phyloP scores from a whole-genome alignment of 2,888 invertebrate species.

The Tetanocera ferruginea region DNA sequence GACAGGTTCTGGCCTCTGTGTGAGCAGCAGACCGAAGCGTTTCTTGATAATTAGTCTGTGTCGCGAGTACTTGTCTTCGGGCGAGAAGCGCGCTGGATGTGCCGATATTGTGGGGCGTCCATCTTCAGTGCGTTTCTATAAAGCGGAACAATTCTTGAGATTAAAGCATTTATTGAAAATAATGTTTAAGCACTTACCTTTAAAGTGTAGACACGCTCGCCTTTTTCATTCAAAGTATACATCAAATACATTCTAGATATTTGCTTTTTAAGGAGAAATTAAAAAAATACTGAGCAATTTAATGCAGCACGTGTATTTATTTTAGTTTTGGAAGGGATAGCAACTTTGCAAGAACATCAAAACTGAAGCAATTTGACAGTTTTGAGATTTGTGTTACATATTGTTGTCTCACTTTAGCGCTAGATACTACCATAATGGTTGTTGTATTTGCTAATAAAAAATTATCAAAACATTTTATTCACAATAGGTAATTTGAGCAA shows the following conservation, averaged over 20 bases:
- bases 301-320: not conserved
- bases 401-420: too few relatives aligned
- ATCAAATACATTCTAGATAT: conserved; percentile 78
- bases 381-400: too few relatives aligned
- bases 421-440: too few relatives aligned
- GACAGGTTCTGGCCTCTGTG: conserved; percentile 83
- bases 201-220: conserved; percentile 87
- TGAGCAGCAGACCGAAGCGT: conserved; percentile 87
- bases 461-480: too few relatives aligned
- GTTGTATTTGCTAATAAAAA: too few relatives aligned
- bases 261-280: not conserved
- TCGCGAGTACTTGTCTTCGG: conserved; percentile 93
- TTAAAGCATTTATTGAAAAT: not conserved
- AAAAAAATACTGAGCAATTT: not conserved
- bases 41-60: conserved; percentile 91
- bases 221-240: conserved; percentile 82
- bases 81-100: conserved; percentile 94
- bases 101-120: conserved; percentile 89
- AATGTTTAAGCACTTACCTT: conserved; percentile 73
- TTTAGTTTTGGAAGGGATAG: too few relatives aligned
- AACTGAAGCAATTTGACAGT: too few relatives aligned
- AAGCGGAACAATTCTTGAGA: conserved; percentile 51
- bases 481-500: too few relatives aligned
- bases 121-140: conserved; percentile 82
- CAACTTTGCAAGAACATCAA: too few relatives aligned